Percentiles rank a stretch among this genome's conserved stretches.
These are phyloP conservation scores for Microcebus jonahi DNA, from an alignment of 2,113 vertebrate species.

Conservation along the genomic window DNA sequence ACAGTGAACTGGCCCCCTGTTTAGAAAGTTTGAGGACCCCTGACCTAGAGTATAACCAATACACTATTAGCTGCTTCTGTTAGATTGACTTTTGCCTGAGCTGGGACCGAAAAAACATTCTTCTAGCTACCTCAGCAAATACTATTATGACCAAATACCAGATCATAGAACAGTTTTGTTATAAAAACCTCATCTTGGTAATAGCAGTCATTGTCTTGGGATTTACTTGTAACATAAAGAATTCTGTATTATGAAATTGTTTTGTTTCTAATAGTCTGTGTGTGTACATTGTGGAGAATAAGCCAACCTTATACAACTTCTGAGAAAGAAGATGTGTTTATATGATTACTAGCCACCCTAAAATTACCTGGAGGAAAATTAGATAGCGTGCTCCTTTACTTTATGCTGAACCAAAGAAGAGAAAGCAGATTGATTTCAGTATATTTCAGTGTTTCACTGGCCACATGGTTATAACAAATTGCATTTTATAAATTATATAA, in stretches of 20 bases:
- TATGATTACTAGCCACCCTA: conserved; percentile 40
- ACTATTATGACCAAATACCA: not conserved
- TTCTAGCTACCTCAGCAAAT: not conserved
- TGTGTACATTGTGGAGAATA: not conserved
- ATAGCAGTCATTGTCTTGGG: not conserved
- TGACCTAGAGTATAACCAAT: not conserved
- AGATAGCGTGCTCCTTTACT: not conserved
- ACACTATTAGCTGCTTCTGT: not conserved
- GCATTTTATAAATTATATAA: conserved; percentile 22
- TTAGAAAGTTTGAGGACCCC: too few relatives aligned
- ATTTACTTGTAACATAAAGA: not conserved
- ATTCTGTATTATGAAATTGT: conserved; percentile 9
- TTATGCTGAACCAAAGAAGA: conserved; percentile 34
- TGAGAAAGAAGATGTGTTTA: not conserved
- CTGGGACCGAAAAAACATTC: not conserved
- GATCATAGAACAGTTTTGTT: conserved; percentile 32
- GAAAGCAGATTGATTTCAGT: not conserved
- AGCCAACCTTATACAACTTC: conserved; percentile 19
- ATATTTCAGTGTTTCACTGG: not conserved
- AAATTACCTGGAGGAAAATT: conserved; percentile 42
- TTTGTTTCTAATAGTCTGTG: conserved; percentile 35
- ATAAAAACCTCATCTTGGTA: conserved; percentile 19
- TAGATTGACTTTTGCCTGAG: not conserved
- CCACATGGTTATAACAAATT: not conserved
- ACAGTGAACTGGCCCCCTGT: too few relatives aligned